A percentile compares a stretch with the other conserved stretches of the same genome.
phyloP scores from a whole-genome alignment of 2,888 invertebrate species.

The Uropetala carovei region DNA sequence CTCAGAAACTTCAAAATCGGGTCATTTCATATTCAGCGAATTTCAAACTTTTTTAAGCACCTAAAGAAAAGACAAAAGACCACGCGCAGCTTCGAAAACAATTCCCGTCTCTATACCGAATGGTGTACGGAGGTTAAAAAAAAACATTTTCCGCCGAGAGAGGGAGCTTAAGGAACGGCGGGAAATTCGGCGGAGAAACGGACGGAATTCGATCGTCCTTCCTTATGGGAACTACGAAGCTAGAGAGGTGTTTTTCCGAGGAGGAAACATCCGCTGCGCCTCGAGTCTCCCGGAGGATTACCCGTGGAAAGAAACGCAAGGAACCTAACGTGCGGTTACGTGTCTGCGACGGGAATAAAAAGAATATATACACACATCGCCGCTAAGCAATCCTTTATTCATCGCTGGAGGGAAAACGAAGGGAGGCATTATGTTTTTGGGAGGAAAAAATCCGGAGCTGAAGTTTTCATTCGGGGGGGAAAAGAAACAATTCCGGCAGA shows the following conservation, averaged over 20 bases:
- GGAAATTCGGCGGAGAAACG: background rate
- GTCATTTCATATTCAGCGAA: no score
- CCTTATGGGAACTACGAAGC: background rate
- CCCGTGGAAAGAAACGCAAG: background rate
- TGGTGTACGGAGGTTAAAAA: no score
- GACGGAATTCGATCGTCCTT: background rate
- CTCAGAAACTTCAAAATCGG: no score
- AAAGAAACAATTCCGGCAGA: no score
- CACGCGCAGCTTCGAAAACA: no score
- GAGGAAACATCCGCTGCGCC: background rate
- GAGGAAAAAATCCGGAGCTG: background rate
- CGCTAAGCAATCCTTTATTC: constrained; percentile 46
- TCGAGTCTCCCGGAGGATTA: background rate
- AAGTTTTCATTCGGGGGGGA: no score
- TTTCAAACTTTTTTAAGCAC: no score
- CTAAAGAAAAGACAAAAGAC: no score
- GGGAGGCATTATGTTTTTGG: background rate
- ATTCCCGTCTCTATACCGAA: no score
- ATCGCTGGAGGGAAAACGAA: background rate
- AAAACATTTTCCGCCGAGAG: no score
- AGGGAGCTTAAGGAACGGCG: background rate
- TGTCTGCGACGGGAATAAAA: background rate
- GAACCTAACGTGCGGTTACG: background rate
- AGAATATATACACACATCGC: background rate
- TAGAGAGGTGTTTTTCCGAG: background rate